Evolutionary conservation across 2,797 vertebrate genomes (phyloP).

Genomic region (Heterohyrax brucei): DNA sequence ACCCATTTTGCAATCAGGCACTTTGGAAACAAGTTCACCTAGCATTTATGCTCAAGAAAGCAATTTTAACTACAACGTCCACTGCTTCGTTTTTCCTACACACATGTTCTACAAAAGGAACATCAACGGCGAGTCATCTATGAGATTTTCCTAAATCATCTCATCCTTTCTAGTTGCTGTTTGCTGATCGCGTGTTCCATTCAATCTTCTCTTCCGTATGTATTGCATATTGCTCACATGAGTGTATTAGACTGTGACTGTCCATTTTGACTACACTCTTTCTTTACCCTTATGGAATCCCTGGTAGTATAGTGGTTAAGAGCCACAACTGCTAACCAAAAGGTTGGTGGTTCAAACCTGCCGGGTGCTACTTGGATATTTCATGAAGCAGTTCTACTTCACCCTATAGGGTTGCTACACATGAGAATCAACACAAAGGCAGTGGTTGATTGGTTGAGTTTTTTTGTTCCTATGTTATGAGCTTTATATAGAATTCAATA

Average conservation of each 20-base stretch:
- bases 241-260: rapidly evolving
- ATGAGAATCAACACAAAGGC: too few relatives aligned
- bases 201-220: background rate
- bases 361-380: too few relatives aligned
- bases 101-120: background rate
- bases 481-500: background rate
- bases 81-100: background rate
- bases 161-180: background rate
- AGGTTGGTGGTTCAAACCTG: too few relatives aligned
- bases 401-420: too few relatives aligned
- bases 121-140: background rate
- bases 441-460: too few relatives aligned
- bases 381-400: too few relatives aligned
- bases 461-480: background rate
- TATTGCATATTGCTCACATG: background rate
- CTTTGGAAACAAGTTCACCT: background rate
- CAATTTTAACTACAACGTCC: background rate
- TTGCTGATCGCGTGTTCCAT: background rate
- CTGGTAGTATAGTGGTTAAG: too few relatives aligned
- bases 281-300: too few relatives aligned
- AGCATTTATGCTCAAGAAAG: background rate
- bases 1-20: background rate
- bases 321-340: too few relatives aligned
- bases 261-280: background rate
- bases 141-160: background rate